Evolutionary conservation across 2,888 invertebrate species (phyloP).

Genomic region (Odontomyia ornata): DNA sequence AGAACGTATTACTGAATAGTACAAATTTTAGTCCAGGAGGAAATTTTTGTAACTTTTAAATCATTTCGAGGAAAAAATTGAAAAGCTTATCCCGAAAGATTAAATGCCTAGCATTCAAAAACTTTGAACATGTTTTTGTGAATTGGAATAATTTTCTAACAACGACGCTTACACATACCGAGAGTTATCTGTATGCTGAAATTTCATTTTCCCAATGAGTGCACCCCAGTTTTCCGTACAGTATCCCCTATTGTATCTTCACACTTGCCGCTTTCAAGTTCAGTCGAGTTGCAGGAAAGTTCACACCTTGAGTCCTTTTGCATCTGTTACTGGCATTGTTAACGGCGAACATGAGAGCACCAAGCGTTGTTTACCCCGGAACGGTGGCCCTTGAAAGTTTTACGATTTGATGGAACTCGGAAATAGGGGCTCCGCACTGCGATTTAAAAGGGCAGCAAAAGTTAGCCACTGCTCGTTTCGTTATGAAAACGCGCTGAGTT

Average conservation of each 20-base stretch:
- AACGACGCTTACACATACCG: no score
- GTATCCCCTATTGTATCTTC: neutral
- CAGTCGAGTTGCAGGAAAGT: neutral
- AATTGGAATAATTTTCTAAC: no score
- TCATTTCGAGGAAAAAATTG: no score
- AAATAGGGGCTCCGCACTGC: neutral
- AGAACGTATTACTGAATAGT: neutral
- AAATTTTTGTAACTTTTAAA: no score
- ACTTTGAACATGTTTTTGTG: no score
- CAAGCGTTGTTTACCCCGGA: neutral
- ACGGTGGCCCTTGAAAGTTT: constrained; percentile 8
- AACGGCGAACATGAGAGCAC: neutral
- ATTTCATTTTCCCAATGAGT: no score
- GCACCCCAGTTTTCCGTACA: neutral
- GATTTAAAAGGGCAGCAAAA: constrained; percentile 1
- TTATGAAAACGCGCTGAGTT: neutral
- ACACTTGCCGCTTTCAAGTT: neutral
- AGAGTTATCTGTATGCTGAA: no score
- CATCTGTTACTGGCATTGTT: constrained; percentile 22
- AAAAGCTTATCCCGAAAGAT: no score
- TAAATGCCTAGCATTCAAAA: no score
- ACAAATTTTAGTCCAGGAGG: neutral
- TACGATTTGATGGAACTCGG: neutral
- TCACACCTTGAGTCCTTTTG: constrained; percentile 6
- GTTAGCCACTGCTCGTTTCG: neutral